Percentiles rank a stretch among this genome's conserved stretches.
Evolutionary conservation across 2,113 vertebrate species (phyloP).

Genomic region (Petroica traversi): DNA sequence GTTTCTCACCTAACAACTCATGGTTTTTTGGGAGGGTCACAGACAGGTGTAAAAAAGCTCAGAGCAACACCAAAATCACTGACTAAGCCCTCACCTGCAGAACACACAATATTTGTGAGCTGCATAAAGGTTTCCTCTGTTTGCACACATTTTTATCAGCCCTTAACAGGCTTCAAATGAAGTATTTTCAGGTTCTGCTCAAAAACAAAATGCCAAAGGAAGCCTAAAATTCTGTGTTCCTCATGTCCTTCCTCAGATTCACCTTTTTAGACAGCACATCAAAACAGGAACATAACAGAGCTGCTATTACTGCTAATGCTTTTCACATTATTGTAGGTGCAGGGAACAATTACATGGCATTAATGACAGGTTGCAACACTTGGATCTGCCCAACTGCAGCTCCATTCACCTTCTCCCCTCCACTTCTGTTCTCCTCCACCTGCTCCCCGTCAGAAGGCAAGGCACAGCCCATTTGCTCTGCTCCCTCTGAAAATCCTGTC

Average conservation of each 20-base stretch:
- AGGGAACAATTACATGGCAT: constrained; percentile 23
- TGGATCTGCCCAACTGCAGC: neutral
- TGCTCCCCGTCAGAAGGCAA: neutral
- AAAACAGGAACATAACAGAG: neutral
- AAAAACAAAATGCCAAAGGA: neutral
- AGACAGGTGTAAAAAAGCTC: neutral
- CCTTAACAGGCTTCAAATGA: neutral
- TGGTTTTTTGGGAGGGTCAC: neutral
- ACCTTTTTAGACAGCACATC: constrained; percentile 3
- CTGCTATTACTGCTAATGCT: constrained; percentile 32
- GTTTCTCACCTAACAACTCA: neutral
- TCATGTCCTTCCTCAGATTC: neutral
- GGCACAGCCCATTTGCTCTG: no score
- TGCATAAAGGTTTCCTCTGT: neutral
- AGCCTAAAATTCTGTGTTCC: neutral
- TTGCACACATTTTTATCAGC: neutral
- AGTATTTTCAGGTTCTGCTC: neutral
- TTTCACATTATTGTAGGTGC: neutral
- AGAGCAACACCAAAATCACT: neutral
- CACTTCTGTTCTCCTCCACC: neutral
- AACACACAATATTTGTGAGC: accelerated
- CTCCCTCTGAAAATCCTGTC: constrained; percentile 15
- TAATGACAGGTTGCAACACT: neutral
- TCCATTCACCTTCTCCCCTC: neutral
- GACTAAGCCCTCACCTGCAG: neutral